Conservation (phyloP, 2,888 invertebrate species). For the Agapostemon virescens region DNA sequence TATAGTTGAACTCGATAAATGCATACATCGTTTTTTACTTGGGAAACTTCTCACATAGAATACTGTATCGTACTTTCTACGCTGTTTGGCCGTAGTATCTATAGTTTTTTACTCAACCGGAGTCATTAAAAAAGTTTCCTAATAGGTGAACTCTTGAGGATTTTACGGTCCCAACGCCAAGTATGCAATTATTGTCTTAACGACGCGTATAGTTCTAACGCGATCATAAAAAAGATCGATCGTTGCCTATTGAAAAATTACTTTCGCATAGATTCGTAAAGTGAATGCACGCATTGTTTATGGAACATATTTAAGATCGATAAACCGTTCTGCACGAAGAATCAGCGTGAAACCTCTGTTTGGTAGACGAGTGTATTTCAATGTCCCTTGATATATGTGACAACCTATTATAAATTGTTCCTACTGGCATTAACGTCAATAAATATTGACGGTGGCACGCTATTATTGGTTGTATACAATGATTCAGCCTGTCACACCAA, state of each 20-base stretch:
- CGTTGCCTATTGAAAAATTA: neutral
- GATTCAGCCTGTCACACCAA: neutral
- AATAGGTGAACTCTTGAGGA: neutral
- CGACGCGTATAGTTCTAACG: neutral
- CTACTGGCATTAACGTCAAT: neutral
- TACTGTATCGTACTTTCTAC: neutral
- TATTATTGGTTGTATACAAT: neutral
- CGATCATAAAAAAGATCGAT: neutral
- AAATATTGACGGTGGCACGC: neutral
- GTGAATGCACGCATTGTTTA: neutral
- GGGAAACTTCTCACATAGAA: neutral
- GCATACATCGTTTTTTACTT: neutral
- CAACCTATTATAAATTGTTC: neutral
- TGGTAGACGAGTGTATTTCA: neutral
- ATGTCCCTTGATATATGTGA: neutral
- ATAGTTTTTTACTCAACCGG: neutral
- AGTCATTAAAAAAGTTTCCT: conserved; percentile 1
- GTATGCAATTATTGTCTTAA: neutral
- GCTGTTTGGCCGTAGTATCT: neutral
- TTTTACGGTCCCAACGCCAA: neutral
- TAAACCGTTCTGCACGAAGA: neutral
- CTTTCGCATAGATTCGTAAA: neutral
- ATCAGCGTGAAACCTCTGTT: neutral
- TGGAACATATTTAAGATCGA: neutral
- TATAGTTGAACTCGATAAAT: neutral